These are phyloP conservation scores for Drepana falcataria DNA, from an alignment of 2,888 invertebrate species.

Conservation along the genomic window DNA sequence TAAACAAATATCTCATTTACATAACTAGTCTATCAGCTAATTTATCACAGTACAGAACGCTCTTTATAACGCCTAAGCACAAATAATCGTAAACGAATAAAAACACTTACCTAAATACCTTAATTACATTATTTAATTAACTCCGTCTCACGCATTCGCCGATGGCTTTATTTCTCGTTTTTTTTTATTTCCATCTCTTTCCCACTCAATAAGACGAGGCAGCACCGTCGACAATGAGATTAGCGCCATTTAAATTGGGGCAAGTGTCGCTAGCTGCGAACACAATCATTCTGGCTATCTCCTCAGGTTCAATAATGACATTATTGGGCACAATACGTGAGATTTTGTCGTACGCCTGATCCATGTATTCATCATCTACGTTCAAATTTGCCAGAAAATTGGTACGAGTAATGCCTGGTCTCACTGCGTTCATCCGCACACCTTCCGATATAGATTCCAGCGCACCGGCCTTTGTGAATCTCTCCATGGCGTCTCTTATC, in stretches of 20 bases:
- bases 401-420: constrained; percentile 50
- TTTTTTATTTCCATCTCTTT: too few relatives aligned
- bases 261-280: constrained; percentile 45
- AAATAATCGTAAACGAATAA: too few relatives aligned
- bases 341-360: constrained; percentile 34
- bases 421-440: constrained; percentile 53
- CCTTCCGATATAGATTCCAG: constrained; percentile 48
- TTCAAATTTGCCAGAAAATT: constrained; percentile 49
- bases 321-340: constrained; percentile 36
- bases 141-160: too few relatives aligned
- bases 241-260: constrained; percentile 44
- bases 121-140: too few relatives aligned
- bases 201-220: constrained; percentile 28
- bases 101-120: too few relatives aligned
- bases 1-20: neutral
- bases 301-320: constrained; percentile 47
- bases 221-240: constrained; percentile 40
- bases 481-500: constrained; percentile 44
- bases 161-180: too few relatives aligned
- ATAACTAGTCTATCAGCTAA: neutral
- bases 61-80: neutral
- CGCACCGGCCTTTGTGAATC: constrained; percentile 47
- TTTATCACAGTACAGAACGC: neutral
- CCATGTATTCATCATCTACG: constrained; percentile 38
- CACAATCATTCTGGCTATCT: constrained; percentile 48